phyloP scores from a whole-genome alignment of 2,888 invertebrate species.

The Nowickia ferox region DNA sequence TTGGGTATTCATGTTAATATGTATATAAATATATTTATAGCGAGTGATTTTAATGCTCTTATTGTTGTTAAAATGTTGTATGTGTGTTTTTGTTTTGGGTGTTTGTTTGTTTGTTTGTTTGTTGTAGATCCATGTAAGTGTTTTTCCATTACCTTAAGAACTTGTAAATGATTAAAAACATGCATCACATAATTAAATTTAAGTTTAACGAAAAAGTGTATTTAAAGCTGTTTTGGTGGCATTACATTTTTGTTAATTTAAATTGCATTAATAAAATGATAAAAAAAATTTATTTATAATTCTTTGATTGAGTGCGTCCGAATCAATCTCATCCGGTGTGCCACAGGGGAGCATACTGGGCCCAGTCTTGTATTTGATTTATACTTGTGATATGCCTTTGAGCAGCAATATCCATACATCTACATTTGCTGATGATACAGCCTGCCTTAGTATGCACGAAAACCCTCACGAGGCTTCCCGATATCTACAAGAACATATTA shows the following conservation, averaged over 20 bases:
- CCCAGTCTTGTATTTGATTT: no score
- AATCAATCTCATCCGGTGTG: no score
- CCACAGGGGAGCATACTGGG: no score
- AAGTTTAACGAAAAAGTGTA: not conserved
- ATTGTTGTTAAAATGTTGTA: not conserved
- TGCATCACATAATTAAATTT: slow-evolving; percentile 45
- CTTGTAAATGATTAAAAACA: slow-evolving; percentile 49
- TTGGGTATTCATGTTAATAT: not conserved
- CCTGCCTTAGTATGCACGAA: no score
- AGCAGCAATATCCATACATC: no score
- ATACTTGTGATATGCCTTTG: no score
- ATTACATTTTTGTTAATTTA: slow-evolving; percentile 7
- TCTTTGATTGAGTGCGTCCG: no score
- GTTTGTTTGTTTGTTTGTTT: not conserved
- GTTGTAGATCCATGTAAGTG: slow-evolving; percentile 29
- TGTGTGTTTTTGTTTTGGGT: not conserved
- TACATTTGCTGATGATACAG: no score
- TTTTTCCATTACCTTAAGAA: slow-evolving; percentile 56
- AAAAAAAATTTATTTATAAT: no score
- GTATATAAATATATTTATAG: not conserved
- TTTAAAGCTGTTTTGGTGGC: not conserved
- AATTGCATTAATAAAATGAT: not conserved
- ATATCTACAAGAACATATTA: no score
- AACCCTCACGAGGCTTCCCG: no score
- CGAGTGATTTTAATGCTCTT: slow-evolving; percentile 10